These are phyloP conservation scores for Drosophila tristis DNA, from an alignment of 1,140 invertebrate species.

Conservation along the genomic window DNA sequence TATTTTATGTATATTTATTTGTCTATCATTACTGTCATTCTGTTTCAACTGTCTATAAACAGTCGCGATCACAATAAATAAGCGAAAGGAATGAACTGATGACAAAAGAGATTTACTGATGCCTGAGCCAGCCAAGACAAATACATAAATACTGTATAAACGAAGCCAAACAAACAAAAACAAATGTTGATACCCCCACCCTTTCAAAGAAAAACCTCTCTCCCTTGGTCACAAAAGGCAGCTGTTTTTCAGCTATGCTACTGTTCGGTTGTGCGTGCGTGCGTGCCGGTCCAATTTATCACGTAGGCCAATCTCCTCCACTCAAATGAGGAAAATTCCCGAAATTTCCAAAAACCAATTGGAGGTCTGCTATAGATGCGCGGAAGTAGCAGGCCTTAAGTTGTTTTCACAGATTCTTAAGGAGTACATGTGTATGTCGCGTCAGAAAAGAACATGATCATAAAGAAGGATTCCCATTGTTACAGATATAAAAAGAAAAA, in stretches of 20 bases:
- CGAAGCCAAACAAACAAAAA: slow-evolving; percentile 4
- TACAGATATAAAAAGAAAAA: no score
- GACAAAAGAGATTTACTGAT: not conserved
- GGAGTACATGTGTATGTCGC: not conserved
- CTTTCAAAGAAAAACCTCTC: not conserved
- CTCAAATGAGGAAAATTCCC: slow-evolving; percentile 6
- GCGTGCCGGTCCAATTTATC: slow-evolving; percentile 63
- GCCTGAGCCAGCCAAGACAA: slow-evolving; percentile 15
- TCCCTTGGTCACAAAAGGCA: not conserved
- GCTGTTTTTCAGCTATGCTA: slow-evolving; percentile 30
- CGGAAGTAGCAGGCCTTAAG: no score
- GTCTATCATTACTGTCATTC: not conserved
- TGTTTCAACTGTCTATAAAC: no score
- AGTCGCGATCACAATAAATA: no score
- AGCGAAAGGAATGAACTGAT: no score
- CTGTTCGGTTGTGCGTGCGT: slow-evolving; percentile 53
- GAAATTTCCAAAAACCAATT: slow-evolving; percentile 40
- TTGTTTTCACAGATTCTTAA: not conserved
- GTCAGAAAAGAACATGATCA: not conserved
- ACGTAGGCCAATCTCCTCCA: slow-evolving; percentile 56
- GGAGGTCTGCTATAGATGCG: not conserved
- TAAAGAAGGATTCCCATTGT: not conserved
- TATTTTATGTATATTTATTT: not conserved
- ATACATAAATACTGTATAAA: slow-evolving; percentile 7
- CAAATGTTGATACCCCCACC: slow-evolving; percentile 10